phyloP scores from a whole-genome alignment of 37 sponge, comb jelly and placozoan species.

The Spongilla lacustris region DNA sequence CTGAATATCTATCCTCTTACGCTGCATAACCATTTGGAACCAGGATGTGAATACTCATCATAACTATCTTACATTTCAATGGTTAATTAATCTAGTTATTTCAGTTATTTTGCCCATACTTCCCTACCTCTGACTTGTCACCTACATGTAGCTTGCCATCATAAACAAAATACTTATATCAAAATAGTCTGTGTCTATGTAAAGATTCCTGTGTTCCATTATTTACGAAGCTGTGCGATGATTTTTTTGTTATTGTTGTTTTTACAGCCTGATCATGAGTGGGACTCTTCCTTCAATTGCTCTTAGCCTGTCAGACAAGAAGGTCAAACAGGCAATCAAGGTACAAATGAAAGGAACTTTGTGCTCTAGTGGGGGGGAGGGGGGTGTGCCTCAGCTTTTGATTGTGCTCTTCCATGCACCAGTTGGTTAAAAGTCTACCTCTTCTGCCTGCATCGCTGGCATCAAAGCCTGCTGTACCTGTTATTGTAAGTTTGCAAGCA shows the following conservation, averaged over 20 bases:
- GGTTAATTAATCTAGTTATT: too few relatives aligned
- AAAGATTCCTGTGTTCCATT: too few relatives aligned
- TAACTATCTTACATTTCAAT: too few relatives aligned
- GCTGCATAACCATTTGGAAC: too few relatives aligned
- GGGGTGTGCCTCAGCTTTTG: not conserved
- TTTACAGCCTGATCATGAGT: slow-evolving; percentile 48
- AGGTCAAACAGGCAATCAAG: slow-evolving; percentile 33
- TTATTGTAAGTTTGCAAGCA: slow-evolving; percentile 37
- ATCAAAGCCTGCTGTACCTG: slow-evolving; percentile 14
- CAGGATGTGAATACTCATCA: too few relatives aligned
- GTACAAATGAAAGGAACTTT: not conserved
- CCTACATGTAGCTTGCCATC: too few relatives aligned
- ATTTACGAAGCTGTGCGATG: too few relatives aligned
- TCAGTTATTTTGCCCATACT: too few relatives aligned
- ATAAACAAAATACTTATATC: too few relatives aligned
- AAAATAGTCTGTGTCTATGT: too few relatives aligned
- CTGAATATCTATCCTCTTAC: too few relatives aligned
- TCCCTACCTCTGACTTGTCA: too few relatives aligned
- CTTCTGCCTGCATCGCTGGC: slow-evolving; percentile 68
- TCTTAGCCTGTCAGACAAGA: slow-evolving; percentile 72
- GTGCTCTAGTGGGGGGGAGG: not conserved
- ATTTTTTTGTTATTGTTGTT: not conserved
- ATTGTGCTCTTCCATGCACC: not conserved
- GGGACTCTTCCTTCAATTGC: slow-evolving; percentile 46
- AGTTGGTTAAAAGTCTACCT: slow-evolving; percentile 69